A percentile compares a stretch with the other conserved stretches of the same genome.
Evolutionary conservation across 2,113 vertebrate species (phyloP).

Genomic region (Ariopsis seemanni): DNA sequence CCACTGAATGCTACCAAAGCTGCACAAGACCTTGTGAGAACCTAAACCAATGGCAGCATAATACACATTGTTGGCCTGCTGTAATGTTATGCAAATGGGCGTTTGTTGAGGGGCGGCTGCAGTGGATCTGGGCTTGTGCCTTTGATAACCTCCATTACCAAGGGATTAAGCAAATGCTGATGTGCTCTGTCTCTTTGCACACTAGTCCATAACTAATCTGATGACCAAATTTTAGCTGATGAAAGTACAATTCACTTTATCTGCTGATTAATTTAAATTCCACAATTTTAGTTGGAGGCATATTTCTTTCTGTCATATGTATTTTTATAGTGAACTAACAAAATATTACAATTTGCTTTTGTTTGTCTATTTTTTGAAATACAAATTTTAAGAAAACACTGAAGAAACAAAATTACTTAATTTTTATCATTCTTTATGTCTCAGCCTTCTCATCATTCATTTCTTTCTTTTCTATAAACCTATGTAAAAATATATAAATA

Average conservation of each 20-base stretch:
- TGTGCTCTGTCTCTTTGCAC: conserved; percentile 77
- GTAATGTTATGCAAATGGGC: conserved; percentile 82
- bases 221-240: conserved; percentile 66
- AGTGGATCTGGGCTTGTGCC: conserved; percentile 76
- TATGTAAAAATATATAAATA: conserved; percentile 27
- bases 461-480: conserved; percentile 53
- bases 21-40: conserved; percentile 57
- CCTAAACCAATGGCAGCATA: conserved; percentile 77
- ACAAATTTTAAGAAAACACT: not conserved
- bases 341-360: not conserved
- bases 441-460: conserved; percentile 58
- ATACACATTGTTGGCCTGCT: conserved; percentile 75
- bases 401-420: not conserved
- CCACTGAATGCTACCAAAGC: conserved; percentile 49
- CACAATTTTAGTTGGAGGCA: not conserved
- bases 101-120: conserved; percentile 69
- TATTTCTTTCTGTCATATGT: not conserved
- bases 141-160: conserved; percentile 80
- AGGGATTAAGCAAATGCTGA: conserved; percentile 81
- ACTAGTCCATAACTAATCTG: conserved; percentile 72
- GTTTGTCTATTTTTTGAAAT: not conserved
- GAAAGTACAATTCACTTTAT: conserved; percentile 2
- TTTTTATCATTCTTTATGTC: not conserved
- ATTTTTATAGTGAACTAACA: conserved; percentile 18
- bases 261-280: conserved; percentile 19